phyloP scores from a whole-genome alignment of 2,797 vertebrate genomes.

The Chloroceryle inda region DNA sequence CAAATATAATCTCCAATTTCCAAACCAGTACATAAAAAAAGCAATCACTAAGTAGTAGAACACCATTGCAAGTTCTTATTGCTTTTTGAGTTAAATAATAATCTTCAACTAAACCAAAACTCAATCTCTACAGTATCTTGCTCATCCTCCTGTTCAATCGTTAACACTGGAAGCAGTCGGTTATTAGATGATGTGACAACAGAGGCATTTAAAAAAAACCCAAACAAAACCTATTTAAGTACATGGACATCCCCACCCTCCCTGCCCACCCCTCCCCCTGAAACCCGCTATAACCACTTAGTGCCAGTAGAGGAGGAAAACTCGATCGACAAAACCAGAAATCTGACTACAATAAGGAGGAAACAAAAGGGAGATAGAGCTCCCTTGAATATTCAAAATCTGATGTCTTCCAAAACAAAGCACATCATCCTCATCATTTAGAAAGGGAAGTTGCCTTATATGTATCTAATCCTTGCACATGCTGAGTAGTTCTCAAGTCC shows the following conservation, averaged over 20 bases:
- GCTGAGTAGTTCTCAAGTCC: constrained; percentile 59
- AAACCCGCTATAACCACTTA: constrained; percentile 75
- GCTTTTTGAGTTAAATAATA: constrained; percentile 75
- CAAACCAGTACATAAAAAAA: constrained; percentile 76
- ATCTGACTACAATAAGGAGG: constrained; percentile 74
- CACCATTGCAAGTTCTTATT: constrained; percentile 76
- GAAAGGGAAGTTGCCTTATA: constrained; percentile 33
- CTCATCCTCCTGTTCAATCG: constrained; percentile 45
- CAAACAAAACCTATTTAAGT: constrained; percentile 59
- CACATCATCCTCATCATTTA: constrained; percentile 37
- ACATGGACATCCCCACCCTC: constrained; percentile 65
- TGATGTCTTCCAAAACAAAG: constrained; percentile 51
- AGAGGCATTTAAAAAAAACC: constrained; percentile 66
- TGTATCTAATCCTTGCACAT: constrained; percentile 18
- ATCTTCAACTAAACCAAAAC: constrained; percentile 74
- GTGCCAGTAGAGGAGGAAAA: constrained; percentile 77
- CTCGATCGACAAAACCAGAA: constrained; percentile 69
- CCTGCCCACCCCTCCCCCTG: constrained; percentile 66
- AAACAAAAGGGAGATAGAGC: constrained; percentile 63
- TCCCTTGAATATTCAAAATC: constrained; percentile 59
- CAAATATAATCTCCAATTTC: constrained; percentile 79
- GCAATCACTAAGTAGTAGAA: constrained; percentile 71
- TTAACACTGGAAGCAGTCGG: constrained; percentile 80
- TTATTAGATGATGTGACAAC: constrained; percentile 66
- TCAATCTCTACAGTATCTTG: constrained; percentile 39